Base-by-base conservation (phyloP, 1,140 invertebrate species). In the Phymorhynchus buccinoides region DNA sequence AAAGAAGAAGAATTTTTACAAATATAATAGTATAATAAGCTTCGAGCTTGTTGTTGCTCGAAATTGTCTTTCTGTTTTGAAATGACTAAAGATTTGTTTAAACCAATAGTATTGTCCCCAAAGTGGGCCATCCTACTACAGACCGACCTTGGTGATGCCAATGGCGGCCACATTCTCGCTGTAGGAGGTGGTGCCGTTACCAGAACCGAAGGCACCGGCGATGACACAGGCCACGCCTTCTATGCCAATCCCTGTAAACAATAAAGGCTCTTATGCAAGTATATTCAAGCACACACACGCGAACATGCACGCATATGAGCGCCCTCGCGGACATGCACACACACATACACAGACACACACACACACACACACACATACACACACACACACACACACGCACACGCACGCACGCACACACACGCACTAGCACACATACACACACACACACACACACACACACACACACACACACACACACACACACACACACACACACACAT, bases 91-190 rank as follows among this genome's bases (percentile, higher is more conserved):
- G n/a, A n/a, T n/a, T n/a, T n/a, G n/a, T n/a, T n/a, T n/a, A n/a
- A n/a, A n/a, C n/a, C n/a, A n/a, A n/a, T n/a, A n/a, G n/a, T n/a
- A n/a, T n/a, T n/a, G n/a, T n/a, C n/a, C n/a, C n/a, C n/a, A n/a
- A n/a, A n/a, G n/a, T n/a, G n/a, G n/a, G n/a, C n/a, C n/a, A n/a
- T n/a, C n/a, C n/a, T n/a, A n/a, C n/a, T n/a, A n/a, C n/a, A n/a
- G n/a, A n/a, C n/a, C n/a, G n/a, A 94, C 93, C 89, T 94, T 94
- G 1, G 94, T 95, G 9, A 94, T 92, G 78, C 96, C 96, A 87
- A 97, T 97, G 12, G 96, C 96, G 2, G 96, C 97, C 56, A 97
- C 96, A 91, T 97, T 97, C 93, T 97, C 96, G 75, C 90, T 91
- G 89, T 97, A 97, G 0, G 96, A 97, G 87, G 97, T 97, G 9